phyloP scores from a whole-genome alignment of 2,888 invertebrate species.

The Drosophila dives region DNA sequence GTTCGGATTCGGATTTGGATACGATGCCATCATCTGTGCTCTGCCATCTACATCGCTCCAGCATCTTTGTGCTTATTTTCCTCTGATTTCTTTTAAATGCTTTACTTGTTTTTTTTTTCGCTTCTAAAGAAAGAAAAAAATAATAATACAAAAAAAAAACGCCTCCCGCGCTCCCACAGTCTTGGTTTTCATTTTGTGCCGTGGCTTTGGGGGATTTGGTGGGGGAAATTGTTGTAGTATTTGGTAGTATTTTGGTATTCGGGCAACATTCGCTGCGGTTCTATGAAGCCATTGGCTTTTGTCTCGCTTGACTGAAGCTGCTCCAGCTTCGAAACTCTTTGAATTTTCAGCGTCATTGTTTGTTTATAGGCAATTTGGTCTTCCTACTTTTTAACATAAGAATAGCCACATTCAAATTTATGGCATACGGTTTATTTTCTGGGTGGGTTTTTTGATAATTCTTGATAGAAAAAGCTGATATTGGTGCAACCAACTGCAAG shows the following conservation, averaged over 20 bases:
- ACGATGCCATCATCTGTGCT: conserved; percentile 48
- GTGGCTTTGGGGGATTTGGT: conserved; percentile 18
- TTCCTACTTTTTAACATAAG: conserved; percentile 70
- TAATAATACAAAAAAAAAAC: conserved; percentile 44
- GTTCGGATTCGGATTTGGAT: conserved; percentile 25
- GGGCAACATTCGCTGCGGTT: conserved; percentile 55
- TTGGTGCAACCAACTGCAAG: conserved; percentile 49
- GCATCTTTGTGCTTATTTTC: conserved; percentile 61
- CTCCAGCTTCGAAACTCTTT: conserved; percentile 36
- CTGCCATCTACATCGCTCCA: conserved; percentile 47
- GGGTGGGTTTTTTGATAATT: conserved; percentile 51
- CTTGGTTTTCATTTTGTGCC: conserved; percentile 29
- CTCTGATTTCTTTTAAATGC: conserved; percentile 73
- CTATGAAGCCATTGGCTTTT: conserved; percentile 76
- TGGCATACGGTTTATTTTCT: conserved; percentile 51
- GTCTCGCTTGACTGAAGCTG: conserved; percentile 55
- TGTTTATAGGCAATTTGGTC: conserved; percentile 67
- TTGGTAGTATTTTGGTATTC: conserved; percentile 15
- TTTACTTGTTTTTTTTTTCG: conserved; percentile 52
- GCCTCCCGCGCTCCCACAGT: conserved; percentile 78
- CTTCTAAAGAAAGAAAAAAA: conserved; percentile 2
- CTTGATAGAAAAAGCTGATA: conserved; percentile 27
- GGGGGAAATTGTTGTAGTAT: conserved; percentile 3
- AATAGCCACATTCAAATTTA: conserved; percentile 70
- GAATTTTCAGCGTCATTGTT: conserved; percentile 67